Base-by-base conservation (phyloP, 1,140 invertebrate species). In the Drosophila murphyi region DNA sequence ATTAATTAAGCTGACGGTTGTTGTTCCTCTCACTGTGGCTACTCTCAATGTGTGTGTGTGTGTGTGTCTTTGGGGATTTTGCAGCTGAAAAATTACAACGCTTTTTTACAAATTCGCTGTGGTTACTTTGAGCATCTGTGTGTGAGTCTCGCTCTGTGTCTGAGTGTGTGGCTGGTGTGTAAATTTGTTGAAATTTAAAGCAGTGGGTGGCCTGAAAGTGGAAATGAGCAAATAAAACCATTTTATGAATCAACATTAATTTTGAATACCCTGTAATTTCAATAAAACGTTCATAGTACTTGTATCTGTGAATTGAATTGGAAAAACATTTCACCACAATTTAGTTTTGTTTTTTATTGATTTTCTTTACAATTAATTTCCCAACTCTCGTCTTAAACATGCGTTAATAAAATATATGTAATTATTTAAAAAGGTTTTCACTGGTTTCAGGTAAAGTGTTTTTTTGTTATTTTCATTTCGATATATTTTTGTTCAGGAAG, bases 1-100 rank as follows among this genome's bases (percentile, higher is more conserved):
- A 90, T 90, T 90, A 90, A 90, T 90, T 90, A 90, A 90, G 86
- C 73, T 72, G 79, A 89, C 80, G 71, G 72, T 81, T 80, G 76
- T 88, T 82, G 67, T 64, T 41, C 20, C 43, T 70, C 50, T 4
- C 20, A 54, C 48, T 54, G 54, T 39, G 12, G n/a, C 10, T 35
- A 2, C 76, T 67, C 78, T 39, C 57, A 55, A 5, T 55, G n/a
- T 34, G 3, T 47, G 20, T 20, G 20, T 32, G 35, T 59, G 50
- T 55, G 29, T 51, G 29, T 54, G 28, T 62, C 67, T 28, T 50
- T 61, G 51, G 69, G 63, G 77, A 74, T 78, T 79, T 77, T 60
- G 71, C 65, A 78, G 67, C 70, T 72, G 68, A 76, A 78, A 70
- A 67, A 48, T 76, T 64, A 72, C 73, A 76, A 72, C 74, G 70